Percentiles rank a stretch among this genome's conserved stretches.
Evolutionary conservation across 2,888 invertebrate species (phyloP).

Genomic region (Pegoplata infirma): DNA sequence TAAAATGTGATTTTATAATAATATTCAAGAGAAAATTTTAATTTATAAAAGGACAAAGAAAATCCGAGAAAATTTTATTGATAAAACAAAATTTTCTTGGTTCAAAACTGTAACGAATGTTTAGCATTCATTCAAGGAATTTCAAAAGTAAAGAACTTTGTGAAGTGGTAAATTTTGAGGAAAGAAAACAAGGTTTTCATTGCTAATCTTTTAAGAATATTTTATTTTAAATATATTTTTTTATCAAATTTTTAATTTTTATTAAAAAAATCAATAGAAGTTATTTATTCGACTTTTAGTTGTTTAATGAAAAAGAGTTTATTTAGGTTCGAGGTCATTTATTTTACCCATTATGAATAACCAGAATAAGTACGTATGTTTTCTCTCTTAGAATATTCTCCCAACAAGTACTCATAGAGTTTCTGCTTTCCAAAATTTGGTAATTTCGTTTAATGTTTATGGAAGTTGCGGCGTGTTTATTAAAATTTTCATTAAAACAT

Average conservation of each 20-base stretch:
- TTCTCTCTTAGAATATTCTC: no score
- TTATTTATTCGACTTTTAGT: no score
- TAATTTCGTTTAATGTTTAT: no score
- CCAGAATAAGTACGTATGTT: no score
- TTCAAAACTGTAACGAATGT: conserved; percentile 7
- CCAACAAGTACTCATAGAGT: no score
- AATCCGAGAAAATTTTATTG: conserved; percentile 50
- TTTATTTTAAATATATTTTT: background rate
- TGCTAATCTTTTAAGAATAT: background rate
- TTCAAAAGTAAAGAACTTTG: background rate
- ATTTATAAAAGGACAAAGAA: conserved; percentile 19
- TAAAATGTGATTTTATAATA: conserved; percentile 38
- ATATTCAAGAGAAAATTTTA: conserved; percentile 11
- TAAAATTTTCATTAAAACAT: no score
- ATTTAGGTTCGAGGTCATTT: no score
- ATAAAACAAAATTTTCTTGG: conserved; percentile 40
- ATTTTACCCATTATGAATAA: no score
- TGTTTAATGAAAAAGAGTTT: no score
- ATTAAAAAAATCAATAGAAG: conserved; percentile 4
- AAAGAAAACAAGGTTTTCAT: conserved; percentile 6
- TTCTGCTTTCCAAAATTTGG: no score
- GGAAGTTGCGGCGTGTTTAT: no score
- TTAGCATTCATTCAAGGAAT: background rate
- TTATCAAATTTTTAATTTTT: no score
- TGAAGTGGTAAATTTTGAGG: conserved; percentile 1